Evolutionary conservation across 2,113 vertebrate genomes (phyloP).

Genomic region (Melanocharis versteri): DNA sequence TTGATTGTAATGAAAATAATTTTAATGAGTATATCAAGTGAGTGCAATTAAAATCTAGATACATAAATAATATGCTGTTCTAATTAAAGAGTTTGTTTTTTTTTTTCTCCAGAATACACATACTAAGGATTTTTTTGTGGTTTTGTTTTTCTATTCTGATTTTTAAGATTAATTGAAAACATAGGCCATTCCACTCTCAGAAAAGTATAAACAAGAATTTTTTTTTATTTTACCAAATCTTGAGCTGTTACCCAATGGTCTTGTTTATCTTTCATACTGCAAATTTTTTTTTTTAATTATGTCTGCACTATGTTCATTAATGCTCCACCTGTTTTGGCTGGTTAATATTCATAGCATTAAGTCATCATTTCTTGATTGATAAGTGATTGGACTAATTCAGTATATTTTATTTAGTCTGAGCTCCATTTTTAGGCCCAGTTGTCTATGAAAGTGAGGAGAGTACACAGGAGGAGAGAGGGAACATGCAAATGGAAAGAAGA

Average conservation of each 20-base stretch:
- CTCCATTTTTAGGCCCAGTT: neutral
- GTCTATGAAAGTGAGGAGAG: neutral
- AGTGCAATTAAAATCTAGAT: slow-evolving; percentile 36
- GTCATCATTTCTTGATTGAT: neutral
- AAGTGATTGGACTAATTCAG: neutral
- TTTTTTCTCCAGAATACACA: neutral
- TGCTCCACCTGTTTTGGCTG: neutral
- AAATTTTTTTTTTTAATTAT: neutral
- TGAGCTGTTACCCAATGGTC: neutral
- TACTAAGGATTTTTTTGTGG: neutral
- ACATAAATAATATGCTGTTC: slow-evolving; percentile 26
- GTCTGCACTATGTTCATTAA: neutral
- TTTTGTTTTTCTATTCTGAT: neutral
- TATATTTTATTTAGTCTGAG: neutral
- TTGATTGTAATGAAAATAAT: slow-evolving; percentile 57
- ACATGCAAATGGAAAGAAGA: neutral
- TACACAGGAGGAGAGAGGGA: neutral
- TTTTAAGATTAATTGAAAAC: slow-evolving; percentile 1
- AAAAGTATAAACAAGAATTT: neutral
- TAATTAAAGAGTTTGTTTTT: slow-evolving; percentile 3
- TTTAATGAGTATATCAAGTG: slow-evolving; percentile 38
- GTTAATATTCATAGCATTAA: slow-evolving; percentile 14
- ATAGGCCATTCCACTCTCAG: neutral
- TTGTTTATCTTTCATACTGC: neutral
- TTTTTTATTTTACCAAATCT: neutral